Percentiles rank a stretch among this genome's conserved stretches.
Evolutionary conservation across 53 echinoderm and acorn worm genomes (phyloP).

Genomic region (Henricia sp.): DNA sequence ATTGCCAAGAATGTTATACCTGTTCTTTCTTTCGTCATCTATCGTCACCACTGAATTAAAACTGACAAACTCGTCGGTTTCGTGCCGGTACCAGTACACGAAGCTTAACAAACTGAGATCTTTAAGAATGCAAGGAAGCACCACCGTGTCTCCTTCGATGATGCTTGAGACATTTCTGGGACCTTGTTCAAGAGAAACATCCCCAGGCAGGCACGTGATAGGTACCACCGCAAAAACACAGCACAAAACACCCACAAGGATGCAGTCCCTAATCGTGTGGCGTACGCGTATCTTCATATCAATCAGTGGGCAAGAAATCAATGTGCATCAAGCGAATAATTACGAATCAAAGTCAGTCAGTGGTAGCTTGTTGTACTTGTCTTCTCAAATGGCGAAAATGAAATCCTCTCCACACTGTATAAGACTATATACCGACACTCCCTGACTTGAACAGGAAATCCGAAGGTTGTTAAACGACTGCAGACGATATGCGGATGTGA

Average conservation of each 20-base stretch:
- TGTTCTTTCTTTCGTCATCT: background rate
- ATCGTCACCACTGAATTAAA: background rate
- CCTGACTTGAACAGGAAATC: no score
- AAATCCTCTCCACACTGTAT: no score
- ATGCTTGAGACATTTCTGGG: background rate
- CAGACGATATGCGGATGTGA: no score
- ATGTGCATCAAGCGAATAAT: no score
- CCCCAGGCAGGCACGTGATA: background rate
- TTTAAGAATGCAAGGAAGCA: background rate
- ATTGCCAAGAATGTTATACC: background rate
- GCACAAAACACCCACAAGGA: background rate
- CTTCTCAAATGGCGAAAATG: no score
- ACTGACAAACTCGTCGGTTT: background rate
- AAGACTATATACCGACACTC: no score
- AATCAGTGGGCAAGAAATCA: no score
- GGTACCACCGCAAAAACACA: no score
- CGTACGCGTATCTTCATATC: no score
- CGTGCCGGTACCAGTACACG: constrained; percentile 27
- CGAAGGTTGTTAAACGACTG: no score
- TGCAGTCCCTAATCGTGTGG: background rate
- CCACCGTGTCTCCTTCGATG: background rate
- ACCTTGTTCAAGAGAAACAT: background rate
- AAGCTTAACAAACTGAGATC: background rate
- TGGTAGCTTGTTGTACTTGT: no score
- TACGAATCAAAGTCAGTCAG: no score